Evolutionary conservation across 2,797 vertebrate species (phyloP), one percentile per base, ranked within the genome.

Genomic region (Neostethus bicornis): DNA sequence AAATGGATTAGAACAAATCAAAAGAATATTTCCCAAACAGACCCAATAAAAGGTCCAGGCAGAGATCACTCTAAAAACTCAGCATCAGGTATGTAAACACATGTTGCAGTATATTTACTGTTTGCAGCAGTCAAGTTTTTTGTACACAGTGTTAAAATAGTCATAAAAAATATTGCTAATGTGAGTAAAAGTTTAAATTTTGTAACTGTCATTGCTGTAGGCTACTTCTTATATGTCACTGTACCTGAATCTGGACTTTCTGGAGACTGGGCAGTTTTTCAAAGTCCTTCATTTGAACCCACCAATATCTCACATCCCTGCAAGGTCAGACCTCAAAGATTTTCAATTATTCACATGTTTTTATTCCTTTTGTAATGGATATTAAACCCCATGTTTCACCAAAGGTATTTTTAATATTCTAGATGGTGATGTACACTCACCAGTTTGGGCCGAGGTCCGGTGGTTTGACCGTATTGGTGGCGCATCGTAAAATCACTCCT

Each of bases 351-450:
- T 13, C 31, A 31, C 31, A 13, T 14, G 14, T 34, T 13, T 9
- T 11, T 9, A 3, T 32, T 34, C 2, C 7, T 6, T 16, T 7
- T 26, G 25, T 26, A 7, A 6, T 25, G 25, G 4, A 25, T 25
- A 25, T 25, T 25, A 4, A 25, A 25, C 25, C 25, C 25, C 7
- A 26, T 26, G 26, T 11, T 31, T 19, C 3, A 9, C 11, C 3
- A 4, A 9, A 17, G 1, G 38, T 8, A 7, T 7, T 8, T 8
- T 7, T 23, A 3, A 20, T 17, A 0, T 4, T 51, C 17, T 57
- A 98, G 96, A 91, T 98, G 16, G 70, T 93, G 32, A 92, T 98
- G 76, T 98, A 98, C 76, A 90, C 85, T 14, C 90, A 96, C 76
- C 91, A 97, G 80, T 94, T 94, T 0, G 95, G 94, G 3, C 93